Base-by-base conservation (phyloP, 2,113 vertebrate species). In the Hemichromis elongatus region DNA sequence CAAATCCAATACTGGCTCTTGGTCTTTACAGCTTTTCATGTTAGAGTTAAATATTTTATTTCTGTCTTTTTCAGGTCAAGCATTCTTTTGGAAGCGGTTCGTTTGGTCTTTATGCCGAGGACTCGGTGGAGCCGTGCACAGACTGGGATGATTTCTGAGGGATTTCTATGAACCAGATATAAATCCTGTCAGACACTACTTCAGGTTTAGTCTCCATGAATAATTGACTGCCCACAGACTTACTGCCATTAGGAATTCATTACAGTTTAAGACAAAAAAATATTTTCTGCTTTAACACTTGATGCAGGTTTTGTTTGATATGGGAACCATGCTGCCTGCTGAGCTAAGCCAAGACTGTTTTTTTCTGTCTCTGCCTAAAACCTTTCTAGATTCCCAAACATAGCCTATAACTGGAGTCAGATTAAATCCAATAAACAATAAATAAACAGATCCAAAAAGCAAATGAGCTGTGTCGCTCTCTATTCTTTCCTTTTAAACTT, bases 61-160 rank as follows among this genome's bases (percentile, higher is more conserved):
- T 5, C 10, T 33, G 11, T 55, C 26, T n/a, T 5, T 88, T 92
- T 24, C 86, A 96, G 96, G 88, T 94, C 4, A 85, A 83, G 5
- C 80, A 61, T 61, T 77, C 88, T 45, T 53, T 86, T 68, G 94
- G 92, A 68, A 86, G 61, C 35, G 66, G 73, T 12, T 63, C 81
- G 12, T 90, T 81, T n/a, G 73, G 68, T 56, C 54, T 85, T 42
- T 93, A 92, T 59, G 11, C 80, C 0, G 89, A 94, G 66, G 81
- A 90, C 47, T 55, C 90, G 21, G 89, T 68, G 8, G 91, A 79
- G 77, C 87, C 21, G 78, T 85, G 40, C 14, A 89, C 92, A 7
- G 85, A 89, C 84, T 96, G 95, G 95, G 95, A 95, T 26, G 94
- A 95, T 79, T 96, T 96, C 88, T 96, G 89, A 96, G 7, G 11